Base-by-base conservation (phyloP, 1,140 invertebrate species). In the Pygmarrhopalites habei region DNA sequence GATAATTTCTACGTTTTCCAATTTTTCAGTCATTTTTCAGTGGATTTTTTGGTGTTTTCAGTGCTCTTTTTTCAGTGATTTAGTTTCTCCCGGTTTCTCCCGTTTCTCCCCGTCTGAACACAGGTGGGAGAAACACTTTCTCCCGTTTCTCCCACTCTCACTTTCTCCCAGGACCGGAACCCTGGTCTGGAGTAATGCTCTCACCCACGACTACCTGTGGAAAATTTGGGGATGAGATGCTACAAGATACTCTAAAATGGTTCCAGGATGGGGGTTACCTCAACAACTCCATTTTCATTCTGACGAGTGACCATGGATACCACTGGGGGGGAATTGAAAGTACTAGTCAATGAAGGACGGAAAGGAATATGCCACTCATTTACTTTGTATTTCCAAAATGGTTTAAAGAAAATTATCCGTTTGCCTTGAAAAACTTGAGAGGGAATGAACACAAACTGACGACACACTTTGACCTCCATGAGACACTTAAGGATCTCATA, bases 251-350 rank as follows among this genome's bases (percentile, higher is more conserved):
- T 1, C n/a, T 67, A 17, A 32, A 67, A 52, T 64, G 49, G 56
- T n/a, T 67, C 4, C 30, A 39, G 10, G 23, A 32, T 3, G 43
- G 58, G 19, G 53, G 53, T 60, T 28, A 44, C 23, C 28, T 81
- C 2, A 75, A 79, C 25, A 75, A 75, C 15, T 83, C 84, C 0
- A 74, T 82, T 0, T 74, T 96, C 0, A 79, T 96, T 32, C 82
- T 95, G 21, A 79, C 93, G 67, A 93, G 91, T 72, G 94, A 98
- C 75, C 95, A 97, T 74, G 94, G 94, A 0, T 86, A 93, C 71
- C 76, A 94, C 29, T 95, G 88, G 78, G 92, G 92, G 1, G 77
- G 79, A 2, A 84, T 92, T 23, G 74, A 87, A n/a, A 26, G 53
- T 14, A 64, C 55, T 2, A 25, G 19, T 10, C 62, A 58, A 41